Evolutionary conservation across 2,113 vertebrate genomes (phyloP).

Genomic region (Apodemus sylvaticus): DNA sequence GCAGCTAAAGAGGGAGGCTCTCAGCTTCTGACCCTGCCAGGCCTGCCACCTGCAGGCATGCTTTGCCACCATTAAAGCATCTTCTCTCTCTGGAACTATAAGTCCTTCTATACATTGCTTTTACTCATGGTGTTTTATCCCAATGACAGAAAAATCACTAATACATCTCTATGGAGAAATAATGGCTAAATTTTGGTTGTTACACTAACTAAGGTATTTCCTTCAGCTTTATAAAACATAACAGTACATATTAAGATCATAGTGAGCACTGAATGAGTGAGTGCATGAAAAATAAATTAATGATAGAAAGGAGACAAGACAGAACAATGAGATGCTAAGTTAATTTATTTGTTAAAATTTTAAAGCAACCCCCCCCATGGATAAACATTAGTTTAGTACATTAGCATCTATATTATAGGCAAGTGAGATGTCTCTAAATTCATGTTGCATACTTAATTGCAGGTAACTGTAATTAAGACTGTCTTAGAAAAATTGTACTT

Average conservation of each 20-base stretch:
- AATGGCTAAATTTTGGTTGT: neutral
- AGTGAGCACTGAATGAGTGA: neutral
- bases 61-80: neutral
- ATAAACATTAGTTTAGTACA: conserved; percentile 33
- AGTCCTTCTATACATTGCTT: neutral
- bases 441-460: conserved; percentile 58
- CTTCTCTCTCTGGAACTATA: neutral
- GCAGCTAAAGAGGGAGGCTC: neutral
- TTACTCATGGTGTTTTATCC: neutral
- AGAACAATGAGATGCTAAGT: neutral
- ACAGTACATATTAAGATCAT: neutral
- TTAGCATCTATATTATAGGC: neutral
- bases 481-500: conserved; percentile 56
- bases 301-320: neutral
- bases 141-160: neutral
- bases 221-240: neutral
- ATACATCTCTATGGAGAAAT: neutral
- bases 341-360: conserved; percentile 17
- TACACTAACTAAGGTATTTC: neutral
- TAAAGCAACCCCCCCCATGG: neutral
- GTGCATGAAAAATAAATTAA: neutral
- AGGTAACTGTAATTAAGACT: conserved; percentile 48
- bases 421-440: conserved; percentile 42
- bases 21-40: too few species aligned
- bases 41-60: too few species aligned